These are phyloP conservation scores for Pempheris klunzingeri DNA, from an alignment of 2,797 vertebrate species.

Conservation along the genomic window DNA sequence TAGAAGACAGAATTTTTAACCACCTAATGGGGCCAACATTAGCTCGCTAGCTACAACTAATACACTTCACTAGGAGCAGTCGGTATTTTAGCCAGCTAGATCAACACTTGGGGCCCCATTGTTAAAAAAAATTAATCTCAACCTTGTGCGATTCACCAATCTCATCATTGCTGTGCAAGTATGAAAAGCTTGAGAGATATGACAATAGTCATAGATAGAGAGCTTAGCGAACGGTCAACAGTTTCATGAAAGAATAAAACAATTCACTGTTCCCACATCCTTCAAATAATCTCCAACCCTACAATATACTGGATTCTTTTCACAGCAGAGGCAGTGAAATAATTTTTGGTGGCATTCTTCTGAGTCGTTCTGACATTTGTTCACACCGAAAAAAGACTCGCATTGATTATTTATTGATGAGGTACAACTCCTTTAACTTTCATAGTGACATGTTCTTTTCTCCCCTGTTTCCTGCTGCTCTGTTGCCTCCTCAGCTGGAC, in stretches of 20 bases:
- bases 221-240: neutral
- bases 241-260: conserved; percentile 5
- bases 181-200: neutral
- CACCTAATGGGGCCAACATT: neutral
- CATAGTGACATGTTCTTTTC: neutral
- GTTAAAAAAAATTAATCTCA: too few relatives aligned
- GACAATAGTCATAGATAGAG: neutral
- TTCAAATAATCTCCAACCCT: neutral
- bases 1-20: too few relatives aligned
- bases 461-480: neutral
- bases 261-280: neutral
- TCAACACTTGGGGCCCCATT: too few relatives aligned
- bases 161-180: too few relatives aligned
- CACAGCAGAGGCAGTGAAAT: conserved; percentile 11
- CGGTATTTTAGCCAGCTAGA: neutral
- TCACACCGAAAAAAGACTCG: neutral
- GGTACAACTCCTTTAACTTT: neutral
- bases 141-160: too few relatives aligned
- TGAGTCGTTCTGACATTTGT: conserved; percentile 9
- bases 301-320: neutral
- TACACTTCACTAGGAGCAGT: neutral
- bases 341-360: conserved; percentile 1
- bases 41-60: neutral
- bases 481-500: conserved; percentile 1
- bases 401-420: conserved; percentile 21